Conservation (phyloP, 2,888 invertebrate genomes). For the Hermodice carunculata region DNA sequence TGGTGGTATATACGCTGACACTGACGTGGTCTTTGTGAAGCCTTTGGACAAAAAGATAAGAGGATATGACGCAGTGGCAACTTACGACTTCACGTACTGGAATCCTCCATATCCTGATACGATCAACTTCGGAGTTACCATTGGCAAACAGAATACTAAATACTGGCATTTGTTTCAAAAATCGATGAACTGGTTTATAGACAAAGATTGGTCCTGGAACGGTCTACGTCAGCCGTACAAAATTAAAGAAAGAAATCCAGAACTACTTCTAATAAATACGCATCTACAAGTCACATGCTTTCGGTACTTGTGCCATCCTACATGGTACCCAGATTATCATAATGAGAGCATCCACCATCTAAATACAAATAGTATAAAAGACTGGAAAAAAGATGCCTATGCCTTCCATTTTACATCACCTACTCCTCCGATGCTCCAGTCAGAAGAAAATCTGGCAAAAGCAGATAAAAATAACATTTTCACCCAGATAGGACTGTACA, state of each 20-base stretch:
- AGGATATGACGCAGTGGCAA: slow-evolving; percentile 55
- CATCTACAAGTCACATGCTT: slow-evolving; percentile 62
- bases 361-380: slow-evolving; percentile 43
- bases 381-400: slow-evolving; percentile 59
- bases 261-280: slow-evolving; percentile 53
- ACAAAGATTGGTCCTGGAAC: slow-evolving; percentile 47
- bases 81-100: slow-evolving; percentile 60
- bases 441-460: slow-evolving; percentile 37
- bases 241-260: slow-evolving; percentile 58
- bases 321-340: slow-evolving; percentile 56
- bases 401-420: slow-evolving; percentile 65
- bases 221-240: slow-evolving; percentile 46
- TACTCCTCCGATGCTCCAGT: slow-evolving; percentile 56
- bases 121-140: slow-evolving; percentile 53
- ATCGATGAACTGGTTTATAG: slow-evolving; percentile 47
- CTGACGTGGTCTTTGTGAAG: slow-evolving; percentile 61
- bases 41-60: slow-evolving; percentile 40
- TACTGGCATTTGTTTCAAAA: slow-evolving; percentile 47
- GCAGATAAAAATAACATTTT: slow-evolving; percentile 52
- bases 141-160: slow-evolving; percentile 51
- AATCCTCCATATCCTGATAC: slow-evolving; percentile 52
- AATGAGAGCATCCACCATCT: slow-evolving; percentile 47
- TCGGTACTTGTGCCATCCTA: slow-evolving; percentile 59
- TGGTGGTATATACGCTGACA: slow-evolving; percentile 66
- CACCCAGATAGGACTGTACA: slow-evolving; percentile 59